Evolutionary conservation across 2,888 invertebrate species (phyloP).

Genomic region (Pristionchus exspectatus): DNA sequence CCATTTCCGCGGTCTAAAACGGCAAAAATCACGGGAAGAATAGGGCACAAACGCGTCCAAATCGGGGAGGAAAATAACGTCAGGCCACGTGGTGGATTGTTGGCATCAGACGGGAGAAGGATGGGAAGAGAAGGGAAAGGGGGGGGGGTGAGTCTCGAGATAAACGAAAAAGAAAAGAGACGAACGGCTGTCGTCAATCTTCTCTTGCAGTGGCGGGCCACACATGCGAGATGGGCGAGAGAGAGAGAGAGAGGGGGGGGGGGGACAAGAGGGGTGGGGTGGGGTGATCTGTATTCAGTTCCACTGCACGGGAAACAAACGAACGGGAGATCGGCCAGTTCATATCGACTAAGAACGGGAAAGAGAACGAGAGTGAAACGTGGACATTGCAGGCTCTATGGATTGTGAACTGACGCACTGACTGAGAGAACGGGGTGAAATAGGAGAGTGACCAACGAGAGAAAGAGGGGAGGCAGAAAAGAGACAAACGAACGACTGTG

Average conservation of each 20-base stretch:
- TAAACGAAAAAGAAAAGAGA: not conserved
- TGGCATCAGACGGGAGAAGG: conserved; percentile 2
- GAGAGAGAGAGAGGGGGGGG: not conserved
- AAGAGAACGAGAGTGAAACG: not conserved
- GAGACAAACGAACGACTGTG: conserved; percentile 28
- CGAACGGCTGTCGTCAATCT: not conserved
- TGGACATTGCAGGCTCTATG: conserved; percentile 33
- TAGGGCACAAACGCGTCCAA: not conserved
- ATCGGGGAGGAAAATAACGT: not conserved
- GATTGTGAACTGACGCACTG: not conserved
- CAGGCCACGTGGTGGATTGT: not conserved
- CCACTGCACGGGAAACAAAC: not conserved
- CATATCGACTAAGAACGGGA: not conserved
- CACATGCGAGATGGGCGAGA: not conserved
- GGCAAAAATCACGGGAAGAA: not conserved
- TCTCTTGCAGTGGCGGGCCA: not conserved
- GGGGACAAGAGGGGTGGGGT: not conserved
- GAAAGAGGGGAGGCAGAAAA: conserved; percentile 36
- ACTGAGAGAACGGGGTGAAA: not conserved
- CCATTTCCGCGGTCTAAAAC: not conserved
- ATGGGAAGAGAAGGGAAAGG: not conserved
- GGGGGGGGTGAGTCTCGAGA: not conserved
- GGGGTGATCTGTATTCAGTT: not conserved
- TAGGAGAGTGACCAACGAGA: not conserved
- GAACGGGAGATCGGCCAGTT: not conserved